Conservation (phyloP, 2,797 vertebrate genomes). For the Alectoris magna region DNA sequence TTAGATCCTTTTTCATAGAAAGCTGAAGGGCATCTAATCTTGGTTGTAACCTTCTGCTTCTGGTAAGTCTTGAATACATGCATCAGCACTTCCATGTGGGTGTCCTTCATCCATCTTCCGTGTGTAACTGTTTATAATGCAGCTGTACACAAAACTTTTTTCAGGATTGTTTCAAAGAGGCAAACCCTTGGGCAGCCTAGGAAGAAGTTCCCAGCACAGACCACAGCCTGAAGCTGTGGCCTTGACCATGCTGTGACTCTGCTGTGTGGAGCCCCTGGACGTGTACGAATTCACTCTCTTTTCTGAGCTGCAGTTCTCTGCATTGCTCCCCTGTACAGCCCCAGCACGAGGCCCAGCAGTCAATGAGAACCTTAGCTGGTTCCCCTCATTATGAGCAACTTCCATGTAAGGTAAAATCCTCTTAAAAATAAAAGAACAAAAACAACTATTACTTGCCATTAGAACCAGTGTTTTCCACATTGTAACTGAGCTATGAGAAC, state of each 20-base stretch:
- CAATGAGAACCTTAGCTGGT: not conserved
- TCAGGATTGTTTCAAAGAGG: not conserved
- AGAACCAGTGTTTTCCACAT: not conserved
- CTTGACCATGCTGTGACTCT: not conserved
- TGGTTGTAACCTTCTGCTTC: not conserved
- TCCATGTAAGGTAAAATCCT: not conserved
- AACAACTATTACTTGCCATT: not conserved
- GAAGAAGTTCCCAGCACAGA: not conserved
- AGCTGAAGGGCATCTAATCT: not conserved
- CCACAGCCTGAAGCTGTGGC: not conserved
- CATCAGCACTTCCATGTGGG: accelerated
- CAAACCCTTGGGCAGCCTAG: not conserved
- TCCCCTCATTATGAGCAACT: not conserved
- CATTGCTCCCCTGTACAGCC: not conserved
- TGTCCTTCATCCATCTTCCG: not conserved
- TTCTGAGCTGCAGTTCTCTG: not conserved
- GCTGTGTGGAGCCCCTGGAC: not conserved
- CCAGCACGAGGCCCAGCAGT: not conserved
- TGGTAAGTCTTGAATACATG: not conserved
- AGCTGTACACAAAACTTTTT: not conserved
- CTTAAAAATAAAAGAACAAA: not conserved
- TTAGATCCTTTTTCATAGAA: not conserved
- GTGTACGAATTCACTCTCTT: not conserved
- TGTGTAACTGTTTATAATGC: not conserved
- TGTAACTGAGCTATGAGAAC: not conserved